Percentiles rank a stretch among this genome's conserved stretches.
Conservation (phyloP, 2,888 invertebrate genomes). For the Antheraea assamensis region DNA sequence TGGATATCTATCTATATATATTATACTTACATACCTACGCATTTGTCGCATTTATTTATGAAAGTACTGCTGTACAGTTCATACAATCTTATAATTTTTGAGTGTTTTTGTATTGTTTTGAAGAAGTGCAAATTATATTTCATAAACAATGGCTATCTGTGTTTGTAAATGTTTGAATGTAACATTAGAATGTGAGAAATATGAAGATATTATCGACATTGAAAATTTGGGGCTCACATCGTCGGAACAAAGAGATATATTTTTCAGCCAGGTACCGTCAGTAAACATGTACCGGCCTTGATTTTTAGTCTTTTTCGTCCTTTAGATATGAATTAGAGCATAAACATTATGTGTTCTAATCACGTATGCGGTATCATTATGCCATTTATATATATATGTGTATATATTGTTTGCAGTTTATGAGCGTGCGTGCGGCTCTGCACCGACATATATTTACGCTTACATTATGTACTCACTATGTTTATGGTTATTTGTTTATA, state of each 20-base stretch:
- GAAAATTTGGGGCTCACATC: conserved; percentile 81
- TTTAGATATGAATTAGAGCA: conserved; percentile 19
- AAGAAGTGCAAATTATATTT: conserved; percentile 41
- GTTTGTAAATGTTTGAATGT: conserved; percentile 91
- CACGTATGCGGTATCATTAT: conserved; percentile 18
- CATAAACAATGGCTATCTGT: conserved; percentile 77
- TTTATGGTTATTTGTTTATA: conserved; percentile 18
- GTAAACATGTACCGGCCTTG: conserved; percentile 77
- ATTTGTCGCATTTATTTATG: conserved; percentile 49
- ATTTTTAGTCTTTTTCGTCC: conserved; percentile 46
- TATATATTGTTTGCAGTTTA: conserved; percentile 34
- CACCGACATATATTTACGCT: conserved; percentile 40
- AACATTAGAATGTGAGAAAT: conserved; percentile 83
- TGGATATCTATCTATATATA: conserved; percentile 42
- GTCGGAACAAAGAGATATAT: conserved; percentile 83
- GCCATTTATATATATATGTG: conserved; percentile 13
- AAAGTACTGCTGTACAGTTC: conserved; percentile 45
- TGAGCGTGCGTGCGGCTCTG: conserved; percentile 35
- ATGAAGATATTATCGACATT: conserved; percentile 80
- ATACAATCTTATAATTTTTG: conserved; percentile 54
- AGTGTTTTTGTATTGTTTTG: conserved; percentile 58
- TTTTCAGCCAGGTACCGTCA: conserved; percentile 85
- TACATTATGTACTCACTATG: conserved; percentile 22
- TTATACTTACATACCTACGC: conserved; percentile 41
- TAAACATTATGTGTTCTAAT: conserved; percentile 25